phyloP scores from a whole-genome alignment of 2,888 invertebrate species.

The Heliconius ismenius region DNA sequence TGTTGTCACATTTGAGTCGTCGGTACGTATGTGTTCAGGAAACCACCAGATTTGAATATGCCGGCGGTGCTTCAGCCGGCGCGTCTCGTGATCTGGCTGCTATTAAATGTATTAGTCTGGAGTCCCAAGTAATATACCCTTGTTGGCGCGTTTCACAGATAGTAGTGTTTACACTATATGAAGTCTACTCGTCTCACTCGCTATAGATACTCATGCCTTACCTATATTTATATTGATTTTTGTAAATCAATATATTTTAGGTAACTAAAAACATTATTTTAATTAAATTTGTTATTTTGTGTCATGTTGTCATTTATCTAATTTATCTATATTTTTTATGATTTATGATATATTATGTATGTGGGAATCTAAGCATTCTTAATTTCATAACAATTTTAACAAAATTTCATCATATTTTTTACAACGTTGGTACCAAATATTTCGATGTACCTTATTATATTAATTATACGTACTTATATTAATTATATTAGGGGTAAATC shows the following conservation, averaged over 20 bases:
- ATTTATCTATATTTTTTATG: neutral
- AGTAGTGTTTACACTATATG: conserved; percentile 17
- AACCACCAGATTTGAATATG: neutral
- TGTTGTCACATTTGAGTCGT: neutral
- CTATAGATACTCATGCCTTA: neutral
- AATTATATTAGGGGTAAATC: too few species aligned
- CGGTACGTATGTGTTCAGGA: neutral
- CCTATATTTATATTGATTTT: neutral
- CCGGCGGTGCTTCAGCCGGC: conserved; percentile 7
- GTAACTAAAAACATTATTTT: too few species aligned
- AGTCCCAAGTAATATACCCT: conserved; percentile 38
- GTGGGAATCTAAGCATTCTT: neutral
- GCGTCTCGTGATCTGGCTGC: conserved; percentile 11
- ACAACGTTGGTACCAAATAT: too few species aligned
- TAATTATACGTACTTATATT: too few species aligned
- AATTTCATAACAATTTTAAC: too few species aligned
- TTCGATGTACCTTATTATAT: too few species aligned
- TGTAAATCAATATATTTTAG: neutral
- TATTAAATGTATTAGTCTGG: conserved; percentile 35
- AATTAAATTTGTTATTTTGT: neutral
- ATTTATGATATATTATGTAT: neutral
- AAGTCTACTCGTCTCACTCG: neutral
- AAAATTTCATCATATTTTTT: too few species aligned
- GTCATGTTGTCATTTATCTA: neutral
- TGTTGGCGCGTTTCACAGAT: conserved; percentile 31